Base-by-base conservation (phyloP, 2,113 vertebrate species). In the Urocolius indicus region DNA sequence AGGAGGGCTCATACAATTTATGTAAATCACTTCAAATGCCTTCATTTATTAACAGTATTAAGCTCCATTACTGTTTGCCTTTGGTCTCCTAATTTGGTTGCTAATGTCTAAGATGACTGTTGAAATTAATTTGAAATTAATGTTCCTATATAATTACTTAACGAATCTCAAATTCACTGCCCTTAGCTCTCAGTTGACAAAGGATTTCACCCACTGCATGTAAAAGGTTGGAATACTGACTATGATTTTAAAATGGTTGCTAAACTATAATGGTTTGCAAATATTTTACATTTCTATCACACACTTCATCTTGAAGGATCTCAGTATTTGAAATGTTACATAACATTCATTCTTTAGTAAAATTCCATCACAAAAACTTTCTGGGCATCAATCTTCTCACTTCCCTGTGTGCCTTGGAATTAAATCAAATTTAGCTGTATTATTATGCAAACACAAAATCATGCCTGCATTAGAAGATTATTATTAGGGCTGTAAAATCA, bases 101-200 rank as follows among this genome's bases (percentile, higher is more conserved):
- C 93, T 95, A 94, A 95, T 88, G 89, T 38, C 71, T 85, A 84
- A 95, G 81, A 79, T 93, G 82, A 95, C 89, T 73, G 89, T 63
- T 95, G 93, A 95, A 96, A 95, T 93, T 95, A 96, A 95, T 97
- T 96, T 87, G 72, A 94, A 95, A 95, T 95, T 96, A 92, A 97
- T 93, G 92, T 95, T 95, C 66, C 91, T 68, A 61, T 95, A n/a
- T 95, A 96, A 97, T 97, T 95, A 96, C 90, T 96, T 97, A 95
- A 97, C 95, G 94, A 97, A 85, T 85, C 93, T 94, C 94, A 87
- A 87, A 94, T 93, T 91, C 71, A 26, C 94, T 97, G 96, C 95
- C 95, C 94, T 97, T 51, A 87, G 89, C 93, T 82, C 58, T 54
- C 67, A 32, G 51, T 1, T 90, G 84, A 96, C 87, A 95, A 95